Base-by-base conservation (phyloP, 1,140 invertebrate species). In the Trissolcus basalis region DNA sequence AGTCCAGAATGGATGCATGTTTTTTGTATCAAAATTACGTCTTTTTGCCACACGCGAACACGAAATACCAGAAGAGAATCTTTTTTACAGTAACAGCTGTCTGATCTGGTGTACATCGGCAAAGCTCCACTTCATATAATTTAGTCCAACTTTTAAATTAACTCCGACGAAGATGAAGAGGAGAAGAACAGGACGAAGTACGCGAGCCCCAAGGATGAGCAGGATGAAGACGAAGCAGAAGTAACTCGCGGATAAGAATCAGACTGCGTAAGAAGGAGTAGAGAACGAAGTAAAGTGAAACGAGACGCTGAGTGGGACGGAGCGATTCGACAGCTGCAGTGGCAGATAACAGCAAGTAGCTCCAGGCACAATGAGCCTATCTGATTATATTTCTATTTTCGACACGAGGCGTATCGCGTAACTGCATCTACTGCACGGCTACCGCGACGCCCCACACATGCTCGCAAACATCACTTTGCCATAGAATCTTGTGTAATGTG, bases 381-480 rank as follows among this genome's bases (percentile, higher is more conserved):
- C 86, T 86, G 86, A 88, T 88, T 88, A 88, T 88, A 88, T 87
- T 88, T 88, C 86, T 88, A 88, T 88, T 88, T 88, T 88, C 86
- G 86, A 87, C 86, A 86, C 85, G 83, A 83, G 79, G 82, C 80
- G 79, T 87, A 87, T 87, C 85, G 80, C 77, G 80, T 83, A 86
- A 86, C 86, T 85, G 83, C 86, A 87, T 87, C 86, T 88, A 79
- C 70, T 63, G 78, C 68, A 72, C 77, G 74, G 85, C 86, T 86
- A 87, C 86, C 71, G 85, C 81, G 75, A 83, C 73, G 81, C 70
- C 77, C 68, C 64, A 63, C 53, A 63, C 71, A 74, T 59, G 56
- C 54, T 59, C 55, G 41, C 51, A 49, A 58, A 69, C 64, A 64
- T 72, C 74, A 72, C 49, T 72, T 65, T 77, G 55, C 68, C 10